Conservation (phyloP, 2,797 vertebrate species). For the Chrosomus eos region DNA sequence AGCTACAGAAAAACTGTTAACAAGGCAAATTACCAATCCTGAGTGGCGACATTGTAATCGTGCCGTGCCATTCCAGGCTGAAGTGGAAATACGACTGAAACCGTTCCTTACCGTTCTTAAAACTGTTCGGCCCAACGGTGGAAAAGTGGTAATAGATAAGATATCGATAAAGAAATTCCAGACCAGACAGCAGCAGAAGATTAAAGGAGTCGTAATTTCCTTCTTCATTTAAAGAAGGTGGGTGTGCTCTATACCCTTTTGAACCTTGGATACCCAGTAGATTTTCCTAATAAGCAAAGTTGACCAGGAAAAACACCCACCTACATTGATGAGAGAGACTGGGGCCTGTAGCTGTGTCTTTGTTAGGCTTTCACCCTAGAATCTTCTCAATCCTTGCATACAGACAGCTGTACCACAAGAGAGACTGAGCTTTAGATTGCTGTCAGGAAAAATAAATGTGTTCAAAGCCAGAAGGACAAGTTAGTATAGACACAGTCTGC, state of each 20-base stretch:
- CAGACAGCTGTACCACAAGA: slow-evolving; percentile 53
- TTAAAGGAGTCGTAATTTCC: not conserved
- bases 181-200: not conserved
- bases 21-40: no score
- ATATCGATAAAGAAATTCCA: not conserved
- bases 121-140: no score
- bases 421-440: slow-evolving; percentile 52
- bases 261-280: not conserved
- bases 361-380: slow-evolving; percentile 67
- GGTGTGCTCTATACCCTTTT: slow-evolving; percentile 17
- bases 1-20: no score
- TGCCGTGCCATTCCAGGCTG: no score
- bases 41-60: no score
- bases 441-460: slow-evolving; percentile 59
- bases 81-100: no score
- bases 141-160: no score
- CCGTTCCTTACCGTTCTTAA: no score
- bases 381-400: slow-evolving; percentile 64
- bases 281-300: slow-evolving; percentile 33
- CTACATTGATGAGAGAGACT: slow-evolving; percentile 49
- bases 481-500: slow-evolving; percentile 33
- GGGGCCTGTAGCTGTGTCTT: slow-evolving; percentile 58
- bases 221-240: not conserved
- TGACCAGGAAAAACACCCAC: slow-evolving; percentile 60
- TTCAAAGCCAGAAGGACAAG: slow-evolving; percentile 51